A percentile compares a stretch with the other conserved stretches of the same genome.
phyloP scores from a whole-genome alignment of 2,888 invertebrate species.

The Nemotelus pantherinus region DNA sequence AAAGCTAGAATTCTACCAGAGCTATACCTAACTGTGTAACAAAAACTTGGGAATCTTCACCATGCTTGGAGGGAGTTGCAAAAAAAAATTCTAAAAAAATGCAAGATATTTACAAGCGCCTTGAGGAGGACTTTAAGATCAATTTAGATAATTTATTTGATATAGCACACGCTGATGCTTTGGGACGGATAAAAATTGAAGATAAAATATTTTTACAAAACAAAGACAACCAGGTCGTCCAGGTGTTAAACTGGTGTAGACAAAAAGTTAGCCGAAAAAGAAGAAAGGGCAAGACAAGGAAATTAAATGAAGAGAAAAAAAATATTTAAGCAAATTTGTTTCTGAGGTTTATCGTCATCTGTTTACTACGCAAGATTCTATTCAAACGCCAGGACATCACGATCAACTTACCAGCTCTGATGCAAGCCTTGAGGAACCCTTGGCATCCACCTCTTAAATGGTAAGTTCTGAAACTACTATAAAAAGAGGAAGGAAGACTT shows the following conservation, averaged over 20 bases:
- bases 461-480: constrained; percentile 7
- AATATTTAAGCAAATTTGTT: constrained; percentile 4
- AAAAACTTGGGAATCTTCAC: too few species aligned
- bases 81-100: constrained; percentile 48
- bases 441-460: constrained; percentile 1
- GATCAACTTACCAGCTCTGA: constrained; percentile 1
- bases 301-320: constrained; percentile 39
- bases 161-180: constrained; percentile 49
- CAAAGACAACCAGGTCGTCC: constrained; percentile 55
- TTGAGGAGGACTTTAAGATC: constrained; percentile 50
- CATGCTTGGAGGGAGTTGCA: constrained; percentile 58
- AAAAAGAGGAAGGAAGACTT: constrained; percentile 10
- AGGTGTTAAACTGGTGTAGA: constrained; percentile 53
- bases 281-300: constrained; percentile 51
- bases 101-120: constrained; percentile 9
- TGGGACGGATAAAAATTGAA: constrained; percentile 54
- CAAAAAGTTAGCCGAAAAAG: constrained; percentile 54
- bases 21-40: too few species aligned
- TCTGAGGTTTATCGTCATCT: constrained; percentile 3
- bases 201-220: constrained; percentile 54
- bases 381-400: not conserved
- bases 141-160: constrained; percentile 52
- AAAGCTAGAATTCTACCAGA: too few species aligned
- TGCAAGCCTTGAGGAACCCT: constrained; percentile 1
- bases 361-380: not conserved